Conservation (phyloP, 2,888 invertebrate species). For the Pocota personata region DNA sequence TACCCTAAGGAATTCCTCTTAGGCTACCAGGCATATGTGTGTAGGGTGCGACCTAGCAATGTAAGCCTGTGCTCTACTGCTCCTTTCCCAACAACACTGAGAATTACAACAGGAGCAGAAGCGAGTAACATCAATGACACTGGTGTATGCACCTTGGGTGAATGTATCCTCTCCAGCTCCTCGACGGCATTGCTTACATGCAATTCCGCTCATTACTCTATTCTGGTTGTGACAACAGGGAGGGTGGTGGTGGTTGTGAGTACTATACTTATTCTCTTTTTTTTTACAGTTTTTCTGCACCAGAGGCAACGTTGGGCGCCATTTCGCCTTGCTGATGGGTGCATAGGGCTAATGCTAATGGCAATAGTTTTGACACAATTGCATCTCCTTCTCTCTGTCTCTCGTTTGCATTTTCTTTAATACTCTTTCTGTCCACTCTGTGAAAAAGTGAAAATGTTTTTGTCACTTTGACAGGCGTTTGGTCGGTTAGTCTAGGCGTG, state of each 20-base stretch:
- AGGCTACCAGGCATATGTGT: constrained; percentile 33
- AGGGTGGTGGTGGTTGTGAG: constrained; percentile 8
- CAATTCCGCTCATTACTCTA: constrained; percentile 70
- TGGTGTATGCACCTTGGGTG: constrained; percentile 50
- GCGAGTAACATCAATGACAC: constrained; percentile 46
- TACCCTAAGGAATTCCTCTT: not conserved
- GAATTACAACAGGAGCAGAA: constrained; percentile 61
- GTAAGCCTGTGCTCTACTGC: constrained; percentile 37
- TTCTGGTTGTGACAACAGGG: constrained; percentile 69
- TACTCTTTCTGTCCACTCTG: constrained; percentile 10
- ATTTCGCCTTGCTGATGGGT: constrained; percentile 21
- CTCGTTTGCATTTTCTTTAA: constrained; percentile 15
- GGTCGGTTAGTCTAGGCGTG: constrained; percentile 62
- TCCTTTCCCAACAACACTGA: constrained; percentile 48
- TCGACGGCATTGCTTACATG: constrained; percentile 49
- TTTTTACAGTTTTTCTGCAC: constrained; percentile 9
- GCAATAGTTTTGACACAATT: constrained; percentile 73
- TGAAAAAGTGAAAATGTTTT: constrained; percentile 71
- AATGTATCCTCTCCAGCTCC: constrained; percentile 30
- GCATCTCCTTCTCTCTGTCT: constrained; percentile 17
- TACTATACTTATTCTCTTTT: not conserved
- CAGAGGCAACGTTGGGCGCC: constrained; percentile 8
- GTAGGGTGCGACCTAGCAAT: constrained; percentile 50
- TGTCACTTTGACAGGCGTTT: constrained; percentile 70
- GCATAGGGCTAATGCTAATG: constrained; percentile 70